phyloP scores from a whole-genome alignment of 2,797 vertebrate species.

The Sebastes matsubarae region DNA sequence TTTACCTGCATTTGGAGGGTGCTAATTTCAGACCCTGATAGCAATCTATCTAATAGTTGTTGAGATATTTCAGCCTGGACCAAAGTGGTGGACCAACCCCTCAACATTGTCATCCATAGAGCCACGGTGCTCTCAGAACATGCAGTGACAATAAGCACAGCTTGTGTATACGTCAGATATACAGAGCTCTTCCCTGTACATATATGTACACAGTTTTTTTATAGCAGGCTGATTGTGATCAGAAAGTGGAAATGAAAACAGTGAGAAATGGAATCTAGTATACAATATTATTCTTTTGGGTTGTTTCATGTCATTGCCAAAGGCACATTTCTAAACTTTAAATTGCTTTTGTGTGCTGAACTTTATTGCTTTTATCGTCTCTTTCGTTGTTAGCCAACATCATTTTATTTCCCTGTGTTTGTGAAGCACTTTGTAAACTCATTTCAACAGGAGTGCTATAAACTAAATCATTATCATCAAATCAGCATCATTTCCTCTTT shows the following conservation, averaged over 20 bases:
- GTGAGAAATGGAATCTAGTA: not conserved
- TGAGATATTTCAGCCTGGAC: not conserved
- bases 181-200: not conserved
- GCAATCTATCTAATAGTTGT: not conserved
- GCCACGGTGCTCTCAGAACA: not conserved
- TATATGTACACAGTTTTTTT: not conserved
- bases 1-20: too few relatives aligned
- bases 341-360: not conserved
- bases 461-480: not conserved
- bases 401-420: not conserved
- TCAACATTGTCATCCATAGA: not conserved
- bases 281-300: not conserved
- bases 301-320: not conserved
- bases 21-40: too few relatives aligned
- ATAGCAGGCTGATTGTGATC: not conserved
- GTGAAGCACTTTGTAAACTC: constrained; percentile 4
- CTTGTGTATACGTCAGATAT: not conserved
- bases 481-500: not conserved
- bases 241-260: not conserved
- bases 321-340: not conserved
- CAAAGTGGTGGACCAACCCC: not conserved
- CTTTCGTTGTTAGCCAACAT: not conserved
- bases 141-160: not conserved
- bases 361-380: not conserved
- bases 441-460: not conserved